A percentile compares a stretch with the other conserved stretches of the same genome.
These are phyloP conservation scores for Montipora sp. DNA, from an alignment of 64 coral and sea anemone genomes.

Conservation along the genomic window DNA sequence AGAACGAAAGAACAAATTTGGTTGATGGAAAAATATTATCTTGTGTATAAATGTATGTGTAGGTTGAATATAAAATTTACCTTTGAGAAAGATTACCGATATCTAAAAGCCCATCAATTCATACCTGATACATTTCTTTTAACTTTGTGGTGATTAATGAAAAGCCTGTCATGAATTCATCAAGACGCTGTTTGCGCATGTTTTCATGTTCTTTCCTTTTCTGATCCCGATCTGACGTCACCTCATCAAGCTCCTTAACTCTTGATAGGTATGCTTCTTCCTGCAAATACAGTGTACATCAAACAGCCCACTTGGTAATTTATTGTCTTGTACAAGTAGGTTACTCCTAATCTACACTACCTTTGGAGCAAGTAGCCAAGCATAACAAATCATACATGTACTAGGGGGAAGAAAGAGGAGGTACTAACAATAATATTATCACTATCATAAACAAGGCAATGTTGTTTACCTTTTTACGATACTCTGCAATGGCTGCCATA, in stretches of 20 bases:
- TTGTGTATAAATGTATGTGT: too few relatives aligned
- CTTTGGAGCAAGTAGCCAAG: too few relatives aligned
- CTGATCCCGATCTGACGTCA: slow-evolving; percentile 82
- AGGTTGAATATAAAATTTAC: too few relatives aligned
- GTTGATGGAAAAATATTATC: too few relatives aligned
- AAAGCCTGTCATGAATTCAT: slow-evolving; percentile 98
- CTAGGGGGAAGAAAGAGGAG: too few relatives aligned
- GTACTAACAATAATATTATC: not conserved
- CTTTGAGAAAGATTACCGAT: too few relatives aligned
- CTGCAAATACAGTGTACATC: slow-evolving; percentile 13
- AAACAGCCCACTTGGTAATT: not conserved
- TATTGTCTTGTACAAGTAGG: not conserved
- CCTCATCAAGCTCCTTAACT: slow-evolving; percentile 90
- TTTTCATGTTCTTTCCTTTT: slow-evolving; percentile 90
- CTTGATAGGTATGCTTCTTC: slow-evolving; percentile 94
- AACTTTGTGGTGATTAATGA: slow-evolving; percentile 92
- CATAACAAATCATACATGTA: too few relatives aligned
- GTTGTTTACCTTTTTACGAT: slow-evolving; percentile 90
- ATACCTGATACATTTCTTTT: slow-evolving; percentile 99
- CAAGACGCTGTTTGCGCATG: slow-evolving; percentile 82
- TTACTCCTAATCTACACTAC: too few relatives aligned
- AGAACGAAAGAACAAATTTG: too few relatives aligned
- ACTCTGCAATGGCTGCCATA: slow-evolving; percentile 99
- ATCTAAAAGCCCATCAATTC: not conserved
- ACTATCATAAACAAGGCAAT: not conserved